Percentiles rank a stretch among this genome's conserved stretches.
Evolutionary conservation across 2,888 invertebrate genomes (phyloP).

Genomic region (Pachymerium ferrugineum): DNA sequence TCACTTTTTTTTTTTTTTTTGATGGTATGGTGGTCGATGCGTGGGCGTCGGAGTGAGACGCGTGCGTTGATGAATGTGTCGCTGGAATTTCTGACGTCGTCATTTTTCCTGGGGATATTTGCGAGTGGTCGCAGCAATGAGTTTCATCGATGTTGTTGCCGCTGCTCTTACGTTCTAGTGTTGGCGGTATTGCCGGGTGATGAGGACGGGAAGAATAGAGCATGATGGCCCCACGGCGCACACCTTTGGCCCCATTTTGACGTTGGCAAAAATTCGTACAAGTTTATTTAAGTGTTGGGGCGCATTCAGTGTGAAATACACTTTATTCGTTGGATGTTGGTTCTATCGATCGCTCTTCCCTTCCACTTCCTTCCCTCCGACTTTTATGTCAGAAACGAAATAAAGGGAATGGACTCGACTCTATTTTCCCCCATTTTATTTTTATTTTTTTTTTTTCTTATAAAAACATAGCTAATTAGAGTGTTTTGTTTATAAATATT

Average conservation of each 20-base stretch:
- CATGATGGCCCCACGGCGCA: slow-evolving; percentile 7
- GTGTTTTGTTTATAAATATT: background rate
- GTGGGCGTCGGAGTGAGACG: background rate
- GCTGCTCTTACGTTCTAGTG: background rate
- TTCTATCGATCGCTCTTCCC: slow-evolving; percentile 27
- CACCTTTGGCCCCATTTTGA: slow-evolving; percentile 27
- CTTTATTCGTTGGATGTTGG: slow-evolving; percentile 24
- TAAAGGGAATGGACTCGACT: slow-evolving; percentile 20
- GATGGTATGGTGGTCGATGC: slow-evolving; percentile 9
- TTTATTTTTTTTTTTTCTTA: background rate
- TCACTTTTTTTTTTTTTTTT: background rate
- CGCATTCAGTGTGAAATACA: slow-evolving; percentile 27
- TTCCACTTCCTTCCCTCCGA: slow-evolving; percentile 21
- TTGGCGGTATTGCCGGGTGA: background rate
- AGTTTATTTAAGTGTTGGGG: slow-evolving; percentile 27
- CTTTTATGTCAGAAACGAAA: slow-evolving; percentile 27
- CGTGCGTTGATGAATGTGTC: slow-evolving; percentile 20
- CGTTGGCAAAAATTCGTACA: slow-evolving; percentile 23
- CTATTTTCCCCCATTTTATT: background rate
- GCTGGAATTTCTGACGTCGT: slow-evolving; percentile 27
- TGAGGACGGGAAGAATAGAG: background rate
- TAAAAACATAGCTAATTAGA: background rate
- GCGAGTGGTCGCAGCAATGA: background rate
- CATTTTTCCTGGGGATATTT: slow-evolving; percentile 19
- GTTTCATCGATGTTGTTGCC: background rate